Percentiles rank a stretch among this genome's conserved stretches.
Evolutionary conservation across 2,113 vertebrate genomes (phyloP).

Genomic region (Tonatia bakeri): DNA sequence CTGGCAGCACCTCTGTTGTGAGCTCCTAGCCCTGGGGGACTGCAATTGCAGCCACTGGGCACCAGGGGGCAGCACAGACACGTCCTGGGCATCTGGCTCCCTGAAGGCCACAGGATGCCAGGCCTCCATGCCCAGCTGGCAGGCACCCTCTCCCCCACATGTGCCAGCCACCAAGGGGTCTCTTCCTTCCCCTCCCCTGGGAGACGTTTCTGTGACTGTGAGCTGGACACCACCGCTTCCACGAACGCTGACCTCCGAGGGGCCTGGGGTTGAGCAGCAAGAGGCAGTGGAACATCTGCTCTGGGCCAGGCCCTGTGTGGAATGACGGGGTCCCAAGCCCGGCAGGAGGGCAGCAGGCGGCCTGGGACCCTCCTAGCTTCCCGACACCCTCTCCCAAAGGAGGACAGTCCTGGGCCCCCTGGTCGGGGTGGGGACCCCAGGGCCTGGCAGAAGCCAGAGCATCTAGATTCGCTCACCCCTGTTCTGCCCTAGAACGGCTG

Average conservation of each 20-base stretch:
- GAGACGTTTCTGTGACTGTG: rapidly evolving
- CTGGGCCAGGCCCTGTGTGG: rapidly evolving
- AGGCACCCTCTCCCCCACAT: rapidly evolving
- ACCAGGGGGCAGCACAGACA: not conserved
- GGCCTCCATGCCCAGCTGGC: rapidly evolving
- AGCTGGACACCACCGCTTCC: not conserved
- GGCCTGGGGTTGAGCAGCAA: not conserved
- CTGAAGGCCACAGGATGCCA: rapidly evolving
- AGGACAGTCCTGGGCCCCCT: not conserved
- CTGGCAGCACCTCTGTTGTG: not conserved
- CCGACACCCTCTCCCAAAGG: rapidly evolving
- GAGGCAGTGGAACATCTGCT: not conserved
- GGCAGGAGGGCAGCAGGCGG: too few relatives aligned
- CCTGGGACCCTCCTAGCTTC: not conserved
- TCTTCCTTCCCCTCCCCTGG: not conserved
- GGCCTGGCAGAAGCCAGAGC: not conserved
- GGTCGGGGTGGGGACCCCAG: rapidly evolving
- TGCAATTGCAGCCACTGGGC: not conserved
- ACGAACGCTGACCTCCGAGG: not conserved
- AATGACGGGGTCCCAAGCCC: rapidly evolving
- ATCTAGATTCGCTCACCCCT: too few relatives aligned
- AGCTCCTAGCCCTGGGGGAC: not conserved
- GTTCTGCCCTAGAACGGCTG: not conserved
- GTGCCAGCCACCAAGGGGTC: rapidly evolving
- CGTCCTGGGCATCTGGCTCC: not conserved